Conservation (phyloP, 2,113 vertebrate genomes). For the Cromileptes altivelis region DNA sequence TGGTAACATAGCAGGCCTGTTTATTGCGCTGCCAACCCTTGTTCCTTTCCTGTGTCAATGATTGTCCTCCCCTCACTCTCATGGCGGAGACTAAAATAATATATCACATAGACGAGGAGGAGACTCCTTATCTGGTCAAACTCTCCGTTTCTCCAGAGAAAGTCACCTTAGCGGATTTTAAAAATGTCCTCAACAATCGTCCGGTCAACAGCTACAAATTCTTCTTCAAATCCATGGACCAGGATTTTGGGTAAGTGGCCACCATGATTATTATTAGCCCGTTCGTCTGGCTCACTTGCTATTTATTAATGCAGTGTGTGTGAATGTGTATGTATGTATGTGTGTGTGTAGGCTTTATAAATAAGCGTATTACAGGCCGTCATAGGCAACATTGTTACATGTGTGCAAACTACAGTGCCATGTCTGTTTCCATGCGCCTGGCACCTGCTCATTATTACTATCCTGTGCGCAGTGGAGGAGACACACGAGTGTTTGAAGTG, state of each 20-base stretch:
- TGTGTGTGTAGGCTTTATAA: not conserved
- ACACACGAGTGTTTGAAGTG: slow-evolving; percentile 74
- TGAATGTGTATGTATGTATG: not conserved
- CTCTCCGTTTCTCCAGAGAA: slow-evolving; percentile 93
- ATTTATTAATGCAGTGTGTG: not conserved
- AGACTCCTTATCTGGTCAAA: slow-evolving; percentile 98
- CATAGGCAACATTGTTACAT: slow-evolving; percentile 37
- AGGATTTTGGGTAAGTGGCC: slow-evolving; percentile 95
- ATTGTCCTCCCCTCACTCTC: slow-evolving; percentile 84
- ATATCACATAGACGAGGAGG: slow-evolving; percentile 98
- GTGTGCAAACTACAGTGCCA: slow-evolving; percentile 54
- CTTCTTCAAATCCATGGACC: slow-evolving; percentile 99
- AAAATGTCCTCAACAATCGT: slow-evolving; percentile 97
- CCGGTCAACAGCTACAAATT: slow-evolving; percentile 97
- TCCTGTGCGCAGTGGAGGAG: slow-evolving; percentile 65
- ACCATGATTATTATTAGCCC: slow-evolving; percentile 51
- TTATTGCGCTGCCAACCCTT: slow-evolving; percentile 79
- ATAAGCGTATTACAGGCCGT: slow-evolving; percentile 13
- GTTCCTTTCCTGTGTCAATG: slow-evolving; percentile 83
- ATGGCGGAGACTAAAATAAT: slow-evolving; percentile 99
- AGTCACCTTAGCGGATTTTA: slow-evolving; percentile 97
- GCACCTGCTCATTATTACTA: slow-evolving; percentile 79
- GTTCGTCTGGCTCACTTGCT: slow-evolving; percentile 17
- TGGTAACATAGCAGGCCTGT: slow-evolving; percentile 75
- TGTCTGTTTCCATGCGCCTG: slow-evolving; percentile 68